Conservation (phyloP, 2,113 vertebrate species). For the Periophthalmus modestus region DNA sequence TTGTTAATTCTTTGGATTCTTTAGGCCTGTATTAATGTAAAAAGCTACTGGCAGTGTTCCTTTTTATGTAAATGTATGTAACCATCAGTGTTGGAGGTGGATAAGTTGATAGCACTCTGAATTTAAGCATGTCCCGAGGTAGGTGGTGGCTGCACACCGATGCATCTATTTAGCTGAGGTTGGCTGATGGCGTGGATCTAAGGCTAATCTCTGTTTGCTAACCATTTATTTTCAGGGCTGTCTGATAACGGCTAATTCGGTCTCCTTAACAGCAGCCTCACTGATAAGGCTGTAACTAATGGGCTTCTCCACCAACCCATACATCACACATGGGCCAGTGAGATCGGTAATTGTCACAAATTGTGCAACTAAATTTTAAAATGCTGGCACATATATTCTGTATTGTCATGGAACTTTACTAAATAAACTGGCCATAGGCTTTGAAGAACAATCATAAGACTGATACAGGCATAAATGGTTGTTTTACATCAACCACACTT, state of each 20-base stretch:
- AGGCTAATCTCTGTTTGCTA: conserved; percentile 56
- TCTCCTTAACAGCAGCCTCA: conserved; percentile 45
- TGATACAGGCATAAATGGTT: no score
- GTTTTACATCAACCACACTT: no score
- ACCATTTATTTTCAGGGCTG: conserved; percentile 43
- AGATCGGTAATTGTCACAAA: conserved; percentile 60
- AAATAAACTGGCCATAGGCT: no score
- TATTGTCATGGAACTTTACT: neutral
- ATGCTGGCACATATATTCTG: conserved; percentile 22
- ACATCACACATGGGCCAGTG: conserved; percentile 53
- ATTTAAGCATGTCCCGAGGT: conserved; percentile 28
- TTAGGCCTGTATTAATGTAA: no score
- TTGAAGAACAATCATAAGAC: no score
- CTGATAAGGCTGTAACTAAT: conserved; percentile 69
- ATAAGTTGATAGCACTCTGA: conserved; percentile 15
- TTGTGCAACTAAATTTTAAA: conserved; percentile 44
- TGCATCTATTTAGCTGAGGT: conserved; percentile 6
- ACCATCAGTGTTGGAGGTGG: neutral
- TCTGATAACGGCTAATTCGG: conserved; percentile 57
- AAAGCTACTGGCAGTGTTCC: neutral
- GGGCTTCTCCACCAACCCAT: conserved; percentile 41
- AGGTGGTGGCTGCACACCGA: conserved; percentile 21
- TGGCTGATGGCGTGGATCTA: conserved; percentile 42
- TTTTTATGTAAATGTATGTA: neutral
- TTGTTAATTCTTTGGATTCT: no score